Base-by-base conservation (phyloP, 2,113 vertebrate genomes). In the Petroica traversi region DNA sequence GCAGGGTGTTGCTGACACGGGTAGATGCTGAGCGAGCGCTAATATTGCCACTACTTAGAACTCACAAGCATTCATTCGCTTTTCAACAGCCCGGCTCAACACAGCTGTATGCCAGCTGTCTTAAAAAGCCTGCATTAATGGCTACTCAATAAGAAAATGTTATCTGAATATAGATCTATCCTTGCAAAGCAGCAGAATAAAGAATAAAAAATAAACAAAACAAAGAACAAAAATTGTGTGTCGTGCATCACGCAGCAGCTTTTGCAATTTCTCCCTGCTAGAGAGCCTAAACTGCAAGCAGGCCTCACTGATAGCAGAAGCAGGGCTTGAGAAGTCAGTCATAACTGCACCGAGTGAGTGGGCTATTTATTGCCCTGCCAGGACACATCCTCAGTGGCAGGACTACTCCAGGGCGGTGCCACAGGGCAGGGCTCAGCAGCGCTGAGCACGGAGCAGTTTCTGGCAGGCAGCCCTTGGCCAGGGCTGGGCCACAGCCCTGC, bases 371-470 rank as follows among this genome's bases (percentile, higher is more conserved):
- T 45, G 45, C 62, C 18, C 14, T 71, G 38, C 33, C 58, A 54
- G 55, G 59, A 24, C 12, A 43, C 12, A 29, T 34, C 24, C 54
- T 52, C 31, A 18, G 25, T 6, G n/a, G 67, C 29, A 82, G 51
- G 59, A 14, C 34, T 4, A 34, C 19, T 63, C 11, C 45, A 58
- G 71, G 4, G 41, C 58, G 68, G 45, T 3, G 46, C 52, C 34
- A 11, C 55, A 17, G 49, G 77, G 46, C 62, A 76, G 17, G 10
- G 8, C 38, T 2, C 69, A 64, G 10, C 41, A 20, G 79, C 6
- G 4, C 46, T 2, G 15, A n/a, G 8, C 28, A 29, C 45, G 4
- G 25, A 63, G 28, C n/a, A 3, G 5, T 0, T 40, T 40, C 67
- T 33, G 49, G 63, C 4, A 59, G 63, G 14, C 43, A 48, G 79